Evolutionary conservation across 2,888 invertebrate species (phyloP).

Genomic region (Drepana falcataria): DNA sequence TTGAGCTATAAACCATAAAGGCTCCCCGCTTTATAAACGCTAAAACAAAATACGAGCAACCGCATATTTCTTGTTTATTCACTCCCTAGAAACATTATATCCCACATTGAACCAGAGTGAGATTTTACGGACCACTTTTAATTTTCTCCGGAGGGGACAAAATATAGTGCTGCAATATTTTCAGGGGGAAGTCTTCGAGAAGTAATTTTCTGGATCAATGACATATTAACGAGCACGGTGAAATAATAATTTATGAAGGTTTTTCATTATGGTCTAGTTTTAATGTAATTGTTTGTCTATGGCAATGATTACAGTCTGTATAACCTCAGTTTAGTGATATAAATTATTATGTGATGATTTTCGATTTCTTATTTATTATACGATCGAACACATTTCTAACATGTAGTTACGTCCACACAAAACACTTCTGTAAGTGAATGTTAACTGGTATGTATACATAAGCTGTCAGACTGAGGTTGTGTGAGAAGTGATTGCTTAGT

Average conservation of each 20-base stretch:
- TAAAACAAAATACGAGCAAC: constrained; percentile 60
- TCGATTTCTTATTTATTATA: too few species aligned
- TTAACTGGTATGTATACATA: too few species aligned
- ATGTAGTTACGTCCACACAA: too few species aligned
- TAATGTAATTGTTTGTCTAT: too few species aligned
- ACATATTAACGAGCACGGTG: background rate
- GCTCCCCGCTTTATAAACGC: constrained; percentile 58
- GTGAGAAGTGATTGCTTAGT: too few species aligned
- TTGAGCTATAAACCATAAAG: constrained; percentile 71
- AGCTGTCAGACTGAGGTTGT: too few species aligned
- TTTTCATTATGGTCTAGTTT: too few species aligned
- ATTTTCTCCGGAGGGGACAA: constrained; percentile 29
- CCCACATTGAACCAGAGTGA: constrained; percentile 44
- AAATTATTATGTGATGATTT: too few species aligned
- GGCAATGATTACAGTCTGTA: too few species aligned
- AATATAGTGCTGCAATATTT: constrained; percentile 18
- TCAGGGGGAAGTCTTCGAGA: constrained; percentile 14
- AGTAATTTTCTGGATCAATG: background rate
- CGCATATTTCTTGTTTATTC: constrained; percentile 62
- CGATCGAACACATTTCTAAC: too few species aligned
- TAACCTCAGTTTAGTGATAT: too few species aligned
- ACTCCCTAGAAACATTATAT: constrained; percentile 46
- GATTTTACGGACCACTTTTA: constrained; percentile 43
- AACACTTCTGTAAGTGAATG: too few species aligned
- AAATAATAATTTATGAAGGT: background rate